Evolutionary conservation across 2,797 vertebrate species (phyloP), one percentile per base, ranked within the genome.

Genomic region (Mastacembelus armatus): DNA sequence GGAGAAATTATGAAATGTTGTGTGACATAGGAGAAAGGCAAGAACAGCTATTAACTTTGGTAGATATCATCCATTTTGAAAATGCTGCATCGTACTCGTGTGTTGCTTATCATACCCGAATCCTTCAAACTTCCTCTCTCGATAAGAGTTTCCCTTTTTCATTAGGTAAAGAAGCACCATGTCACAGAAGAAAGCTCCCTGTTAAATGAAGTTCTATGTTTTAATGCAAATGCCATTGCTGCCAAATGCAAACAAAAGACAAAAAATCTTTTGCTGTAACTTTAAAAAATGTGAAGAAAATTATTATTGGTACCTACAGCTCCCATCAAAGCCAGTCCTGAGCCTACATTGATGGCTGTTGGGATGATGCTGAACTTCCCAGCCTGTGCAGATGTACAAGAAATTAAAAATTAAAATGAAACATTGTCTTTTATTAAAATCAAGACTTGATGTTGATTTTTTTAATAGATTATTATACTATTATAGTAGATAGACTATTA

Each of bases 181-280:
- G 85, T 98, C 96, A 44, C 96, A 98, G 83, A 98, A 80, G 89
- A 96, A 95, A 29, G 93, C 92, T 36, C 94, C 96, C 97, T 98
- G 85, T 59, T 88, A 58, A 56, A 68, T 43, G 4, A 50, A 33
- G 11, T 6, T 36, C 39, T 24, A 32, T 42, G 35, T 4, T 44
- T 8, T 35, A 11, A 18, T 27, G 36, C 18, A 6, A n/a, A n/a
- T n/a, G n/a, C n/a, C n/a, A n/a, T n/a, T n/a, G 70, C n/a, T 19
- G 8, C 30, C n/a, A 38, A 9, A 24, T 15, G 2, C 14, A 1
- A 26, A n/a, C 27, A 18, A 48, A 38, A 16, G 3, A 27, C 4
- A 18, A 39, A 5, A 26, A 40, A 2, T 30, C 12, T 22, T 15
- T 49, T 16, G 32, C 52, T 11, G 16, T 66, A 9, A 44, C 49